These are phyloP conservation scores for Forbesichthys agassizii DNA, from an alignment of 2,113 vertebrate species.

Conservation along the genomic window DNA sequence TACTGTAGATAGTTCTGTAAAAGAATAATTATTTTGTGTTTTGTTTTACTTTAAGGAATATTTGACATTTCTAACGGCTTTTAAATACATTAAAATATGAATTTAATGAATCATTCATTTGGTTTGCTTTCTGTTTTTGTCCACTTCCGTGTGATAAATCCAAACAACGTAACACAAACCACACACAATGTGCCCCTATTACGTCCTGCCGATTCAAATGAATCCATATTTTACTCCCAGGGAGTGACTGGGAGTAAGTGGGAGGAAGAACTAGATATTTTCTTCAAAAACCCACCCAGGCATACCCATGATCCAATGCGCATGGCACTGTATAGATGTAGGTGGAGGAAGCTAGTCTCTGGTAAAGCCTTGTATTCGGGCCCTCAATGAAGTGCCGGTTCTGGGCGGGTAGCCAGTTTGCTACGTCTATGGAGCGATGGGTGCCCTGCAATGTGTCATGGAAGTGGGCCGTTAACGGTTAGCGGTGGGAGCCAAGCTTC, in stretches of 20 bases:
- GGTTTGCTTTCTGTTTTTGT: not conserved
- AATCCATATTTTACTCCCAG: slow-evolving; percentile 33
- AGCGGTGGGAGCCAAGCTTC: slow-evolving; percentile 22
- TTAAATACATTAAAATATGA: no score
- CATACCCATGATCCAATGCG: slow-evolving; percentile 49
- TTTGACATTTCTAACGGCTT: no score
- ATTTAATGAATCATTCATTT: no score
- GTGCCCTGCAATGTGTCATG: slow-evolving; percentile 27
- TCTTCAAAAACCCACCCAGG: slow-evolving; percentile 33
- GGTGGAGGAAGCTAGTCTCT: slow-evolving; percentile 29
- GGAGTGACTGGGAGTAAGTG: slow-evolving; percentile 18
- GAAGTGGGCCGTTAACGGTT: slow-evolving; percentile 30
- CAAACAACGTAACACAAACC: slow-evolving; percentile 14
- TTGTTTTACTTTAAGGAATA: no score
- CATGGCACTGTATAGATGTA: slow-evolving; percentile 32
- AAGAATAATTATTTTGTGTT: no score
- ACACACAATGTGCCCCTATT: slow-evolving; percentile 27
- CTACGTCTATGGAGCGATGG: slow-evolving; percentile 17
- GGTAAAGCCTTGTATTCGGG: not conserved
- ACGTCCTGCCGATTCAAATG: slow-evolving; percentile 27
- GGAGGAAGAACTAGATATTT: slow-evolving; percentile 39
- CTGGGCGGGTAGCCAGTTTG: slow-evolving; percentile 33
- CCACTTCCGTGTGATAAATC: not conserved
- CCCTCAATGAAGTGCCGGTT: slow-evolving; percentile 19
- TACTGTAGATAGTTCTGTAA: no score